Conservation (phyloP, 2,888 invertebrate species). For the Drosophila anceps region DNA sequence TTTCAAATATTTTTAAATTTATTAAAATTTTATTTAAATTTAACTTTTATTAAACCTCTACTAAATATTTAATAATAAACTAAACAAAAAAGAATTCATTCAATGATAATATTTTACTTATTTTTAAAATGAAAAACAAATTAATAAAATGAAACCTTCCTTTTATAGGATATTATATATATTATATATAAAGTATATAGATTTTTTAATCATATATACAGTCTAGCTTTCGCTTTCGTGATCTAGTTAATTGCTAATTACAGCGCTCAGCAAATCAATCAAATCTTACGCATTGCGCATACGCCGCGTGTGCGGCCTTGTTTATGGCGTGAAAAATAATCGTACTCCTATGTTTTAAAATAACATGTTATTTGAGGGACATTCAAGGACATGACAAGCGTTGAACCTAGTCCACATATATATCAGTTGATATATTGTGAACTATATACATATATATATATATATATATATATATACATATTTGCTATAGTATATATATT, state of each 20-base stretch:
- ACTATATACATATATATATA: neutral
- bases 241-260: conserved; percentile 9
- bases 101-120: too few relatives aligned
- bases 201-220: neutral
- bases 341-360: conserved; percentile 3
- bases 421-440: neutral
- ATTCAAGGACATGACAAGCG: conserved; percentile 34
- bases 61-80: too few relatives aligned
- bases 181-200: neutral
- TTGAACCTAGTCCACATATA: neutral
- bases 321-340: neutral
- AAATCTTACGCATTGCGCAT: conserved; percentile 45
- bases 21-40: too few relatives aligned
- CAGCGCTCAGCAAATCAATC: conserved; percentile 41
- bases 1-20: too few relatives aligned
- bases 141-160: neutral
- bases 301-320: conserved; percentile 33
- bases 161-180: neutral
- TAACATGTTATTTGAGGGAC: conserved; percentile 36
- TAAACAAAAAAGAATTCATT: too few relatives aligned
- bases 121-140: too few relatives aligned
- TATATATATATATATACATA: too few relatives aligned
- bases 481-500: neutral
- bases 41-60: too few relatives aligned
- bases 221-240: conserved; percentile 7